Percentiles rank a stretch among this genome's conserved stretches.
Evolutionary conservation across 2,888 invertebrate genomes (phyloP).

Genomic region (Himalopsyche japonica): DNA sequence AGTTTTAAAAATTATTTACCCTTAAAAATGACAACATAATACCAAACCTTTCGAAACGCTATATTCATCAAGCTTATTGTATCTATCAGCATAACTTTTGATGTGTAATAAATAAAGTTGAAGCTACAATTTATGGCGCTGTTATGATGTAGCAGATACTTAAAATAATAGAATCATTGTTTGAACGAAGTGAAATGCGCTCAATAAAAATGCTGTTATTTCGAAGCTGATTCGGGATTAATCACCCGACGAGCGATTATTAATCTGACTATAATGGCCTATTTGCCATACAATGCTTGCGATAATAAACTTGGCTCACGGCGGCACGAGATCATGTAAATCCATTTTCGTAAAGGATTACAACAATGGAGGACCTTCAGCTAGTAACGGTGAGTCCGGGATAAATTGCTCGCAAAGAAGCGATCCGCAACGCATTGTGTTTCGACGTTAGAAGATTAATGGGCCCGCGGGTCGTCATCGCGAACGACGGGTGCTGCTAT

Average conservation of each 20-base stretch:
- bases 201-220: background rate
- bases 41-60: too few species aligned
- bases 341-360: background rate
- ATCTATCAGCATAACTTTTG: too few species aligned
- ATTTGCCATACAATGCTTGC: background rate
- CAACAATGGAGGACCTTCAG: background rate
- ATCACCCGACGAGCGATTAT: conserved; percentile 7
- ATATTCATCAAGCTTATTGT: too few species aligned
- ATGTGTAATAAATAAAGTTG: too few species aligned
- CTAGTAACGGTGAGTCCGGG: background rate
- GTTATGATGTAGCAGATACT: too few species aligned
- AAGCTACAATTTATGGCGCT: too few species aligned
- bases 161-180: too few species aligned
- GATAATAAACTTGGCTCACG: conserved; percentile 1
- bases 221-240: background rate
- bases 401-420: conserved; percentile 30
- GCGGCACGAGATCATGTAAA: background rate
- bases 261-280: background rate
- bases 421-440: conserved; percentile 36
- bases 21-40: too few species aligned
- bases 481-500: background rate
- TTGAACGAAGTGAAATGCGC: too few species aligned
- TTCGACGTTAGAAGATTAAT: conserved; percentile 33
- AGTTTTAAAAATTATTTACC: too few species aligned
- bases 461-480: conserved; percentile 33